Percentiles rank a stretch among this genome's conserved stretches.
Conservation (phyloP, 2,113 vertebrate genomes). For the Platysternon megacephalum region DNA sequence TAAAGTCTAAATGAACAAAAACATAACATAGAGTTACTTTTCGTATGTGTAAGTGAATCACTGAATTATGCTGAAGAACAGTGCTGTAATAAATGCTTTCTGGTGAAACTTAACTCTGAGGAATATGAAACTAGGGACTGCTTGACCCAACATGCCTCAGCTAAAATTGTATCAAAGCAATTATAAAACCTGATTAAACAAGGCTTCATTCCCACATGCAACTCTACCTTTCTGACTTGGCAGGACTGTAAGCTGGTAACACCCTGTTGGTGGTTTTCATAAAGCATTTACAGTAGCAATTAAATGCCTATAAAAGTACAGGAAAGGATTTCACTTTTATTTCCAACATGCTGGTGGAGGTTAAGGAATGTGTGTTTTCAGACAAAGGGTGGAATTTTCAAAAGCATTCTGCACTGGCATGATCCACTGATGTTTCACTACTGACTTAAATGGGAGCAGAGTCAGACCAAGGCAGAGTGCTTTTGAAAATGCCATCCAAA, state of each 20-base stretch:
- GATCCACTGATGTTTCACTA: background rate
- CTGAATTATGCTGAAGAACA: background rate
- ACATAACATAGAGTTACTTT: accelerated
- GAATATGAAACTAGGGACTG: conserved; percentile 40
- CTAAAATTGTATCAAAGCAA: conserved; percentile 67
- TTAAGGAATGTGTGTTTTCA: background rate
- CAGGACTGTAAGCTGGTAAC: conserved; percentile 57
- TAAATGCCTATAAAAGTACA: conserved; percentile 5
- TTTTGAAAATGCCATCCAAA: accelerated
- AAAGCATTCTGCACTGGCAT: background rate
- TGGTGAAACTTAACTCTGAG: conserved; percentile 11
- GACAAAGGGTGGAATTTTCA: background rate
- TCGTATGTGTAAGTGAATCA: background rate
- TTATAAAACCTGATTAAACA: conserved; percentile 78
- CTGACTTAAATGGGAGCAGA: background rate
- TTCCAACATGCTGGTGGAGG: conserved; percentile 2
- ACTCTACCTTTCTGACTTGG: conserved; percentile 77
- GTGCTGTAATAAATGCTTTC: background rate
- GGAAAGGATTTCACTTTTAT: conserved; percentile 26
- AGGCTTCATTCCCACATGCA: conserved; percentile 71
- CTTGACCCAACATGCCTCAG: conserved; percentile 73
- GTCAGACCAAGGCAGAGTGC: background rate
- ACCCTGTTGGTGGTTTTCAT: conserved; percentile 60
- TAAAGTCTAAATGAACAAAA: background rate
- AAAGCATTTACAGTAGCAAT: conserved; percentile 12